Conservation (phyloP, 2,113 vertebrate genomes). For the Tetrax tetrax region DNA sequence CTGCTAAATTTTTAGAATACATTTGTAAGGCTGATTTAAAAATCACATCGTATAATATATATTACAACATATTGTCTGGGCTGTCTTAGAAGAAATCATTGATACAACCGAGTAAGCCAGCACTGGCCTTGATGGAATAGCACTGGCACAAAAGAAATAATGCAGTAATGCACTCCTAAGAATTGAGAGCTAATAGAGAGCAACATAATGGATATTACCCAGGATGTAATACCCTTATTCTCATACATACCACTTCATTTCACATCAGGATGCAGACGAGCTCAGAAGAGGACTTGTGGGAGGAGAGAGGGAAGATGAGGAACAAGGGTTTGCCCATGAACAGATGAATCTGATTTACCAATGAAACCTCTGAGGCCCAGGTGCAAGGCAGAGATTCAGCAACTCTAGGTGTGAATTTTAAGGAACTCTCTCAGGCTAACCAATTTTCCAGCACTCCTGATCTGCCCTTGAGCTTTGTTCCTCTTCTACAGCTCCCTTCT, state of each 20-base stretch:
- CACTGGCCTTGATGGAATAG: slow-evolving; percentile 40
- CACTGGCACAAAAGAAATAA: slow-evolving; percentile 33
- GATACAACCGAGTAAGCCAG: slow-evolving; percentile 27
- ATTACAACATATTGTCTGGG: slow-evolving; percentile 25
- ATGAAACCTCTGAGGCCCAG: background rate
- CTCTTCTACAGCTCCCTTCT: background rate
- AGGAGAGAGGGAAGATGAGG: background rate
- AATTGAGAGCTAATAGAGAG: slow-evolving; percentile 47
- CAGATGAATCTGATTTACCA: background rate
- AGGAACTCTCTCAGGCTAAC: background rate
- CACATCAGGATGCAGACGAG: slow-evolving; percentile 7
- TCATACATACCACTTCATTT: slow-evolving; percentile 21
- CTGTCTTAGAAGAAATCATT: background rate
- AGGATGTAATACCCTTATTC: slow-evolving; percentile 36
- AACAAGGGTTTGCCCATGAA: background rate
- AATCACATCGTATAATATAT: background rate
- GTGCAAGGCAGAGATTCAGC: background rate
- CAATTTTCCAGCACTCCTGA: background rate
- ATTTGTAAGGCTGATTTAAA: slow-evolving; percentile 38
- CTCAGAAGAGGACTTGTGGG: slow-evolving; percentile 4
- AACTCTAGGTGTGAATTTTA: background rate
- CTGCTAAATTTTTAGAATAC: background rate
- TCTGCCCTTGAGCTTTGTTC: background rate
- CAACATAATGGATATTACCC: slow-evolving; percentile 39
- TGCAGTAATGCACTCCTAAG: slow-evolving; percentile 28